Evolutionary conservation across 2,888 invertebrate species (phyloP), one percentile per base, ranked within the genome.

Genomic region (Sinopyrophorus schimmeli): DNA sequence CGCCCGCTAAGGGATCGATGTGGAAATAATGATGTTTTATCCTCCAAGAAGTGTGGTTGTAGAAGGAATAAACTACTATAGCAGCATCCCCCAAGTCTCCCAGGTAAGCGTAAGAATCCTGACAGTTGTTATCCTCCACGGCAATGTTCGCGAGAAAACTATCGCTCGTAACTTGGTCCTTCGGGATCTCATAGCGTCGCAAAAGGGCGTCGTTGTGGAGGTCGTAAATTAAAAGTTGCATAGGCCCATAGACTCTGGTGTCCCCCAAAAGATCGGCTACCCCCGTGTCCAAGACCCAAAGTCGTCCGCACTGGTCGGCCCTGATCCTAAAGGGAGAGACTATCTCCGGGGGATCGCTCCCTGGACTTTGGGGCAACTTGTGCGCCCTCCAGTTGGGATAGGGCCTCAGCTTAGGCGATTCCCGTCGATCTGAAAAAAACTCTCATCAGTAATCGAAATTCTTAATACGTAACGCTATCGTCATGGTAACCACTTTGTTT

Each of bases 311-410:
- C 34, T 78, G 78, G 68, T 90, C 90, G 1, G 86, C 87, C 0
- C 86, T 77, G 1, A 87, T 75, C 4, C 88, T 76, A 70, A 86
- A 88, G 0, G 88, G 85, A 0, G 88, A 88, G 0, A 88, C 79
- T 35, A 89, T 80, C 66, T 86, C 86, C 1, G 84, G 80, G 0
- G 77, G 77, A 1, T 75, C 76, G 5, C 69, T 73, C 1, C 65
- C 68, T 24, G 74, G 79, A 17, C 58, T 60, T 12, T 55, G 44
- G 4, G 61, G 57, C 31, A 84, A 75, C 27, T 84, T 82, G 64
- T 89, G 89, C 0, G 87, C 84, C 49, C 83, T 82, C 89, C 89
- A 90, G 59, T 82, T 85, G 1, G 89, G 89, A 60, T 85, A 90
- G 0, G 90, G 89, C n/a, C 76, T 83, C 44, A 90, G 70, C 23